Percentiles rank a stretch among this genome's conserved stretches.
These are phyloP conservation scores for Tetragnatha versicolor DNA, from an alignment of 1,140 invertebrate genomes.

Conservation along the genomic window DNA sequence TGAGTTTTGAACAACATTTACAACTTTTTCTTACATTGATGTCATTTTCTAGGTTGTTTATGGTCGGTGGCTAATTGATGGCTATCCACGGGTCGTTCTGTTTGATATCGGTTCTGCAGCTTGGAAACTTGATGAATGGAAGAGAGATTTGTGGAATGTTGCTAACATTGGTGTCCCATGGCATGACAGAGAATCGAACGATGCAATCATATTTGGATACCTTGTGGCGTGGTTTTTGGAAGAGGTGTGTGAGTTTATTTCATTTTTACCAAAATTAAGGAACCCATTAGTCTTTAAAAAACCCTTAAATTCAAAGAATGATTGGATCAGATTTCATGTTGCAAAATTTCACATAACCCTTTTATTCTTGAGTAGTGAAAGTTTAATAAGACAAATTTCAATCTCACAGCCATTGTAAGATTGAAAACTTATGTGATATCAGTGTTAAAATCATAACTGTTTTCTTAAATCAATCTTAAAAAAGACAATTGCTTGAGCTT, in stretches of 20 bases:
- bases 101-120: constrained; percentile 97
- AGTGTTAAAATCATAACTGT: too few species aligned
- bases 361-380: too few species aligned
- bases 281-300: too few species aligned
- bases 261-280: not conserved
- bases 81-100: constrained; percentile 96
- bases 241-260: constrained; percentile 65
- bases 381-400: too few species aligned
- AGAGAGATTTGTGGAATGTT: constrained; percentile 89
- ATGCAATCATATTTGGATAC: constrained; percentile 95
- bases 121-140: constrained; percentile 96
- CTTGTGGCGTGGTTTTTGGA: constrained; percentile 93
- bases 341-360: too few species aligned
- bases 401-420: too few species aligned
- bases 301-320: not conserved
- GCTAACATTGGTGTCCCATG: constrained; percentile 91
- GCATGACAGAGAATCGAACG: constrained; percentile 95
- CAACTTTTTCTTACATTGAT: constrained; percentile 12
- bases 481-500: too few species aligned
- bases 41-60: constrained; percentile 76
- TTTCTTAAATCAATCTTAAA: too few species aligned
- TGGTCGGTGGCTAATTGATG: constrained; percentile 98
- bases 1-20: too few species aligned
- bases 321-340: too few species aligned
- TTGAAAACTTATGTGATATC: too few species aligned